Evolutionary conservation across 1,140 invertebrate genomes (phyloP).

Genomic region (Caerostris extrusa): DNA sequence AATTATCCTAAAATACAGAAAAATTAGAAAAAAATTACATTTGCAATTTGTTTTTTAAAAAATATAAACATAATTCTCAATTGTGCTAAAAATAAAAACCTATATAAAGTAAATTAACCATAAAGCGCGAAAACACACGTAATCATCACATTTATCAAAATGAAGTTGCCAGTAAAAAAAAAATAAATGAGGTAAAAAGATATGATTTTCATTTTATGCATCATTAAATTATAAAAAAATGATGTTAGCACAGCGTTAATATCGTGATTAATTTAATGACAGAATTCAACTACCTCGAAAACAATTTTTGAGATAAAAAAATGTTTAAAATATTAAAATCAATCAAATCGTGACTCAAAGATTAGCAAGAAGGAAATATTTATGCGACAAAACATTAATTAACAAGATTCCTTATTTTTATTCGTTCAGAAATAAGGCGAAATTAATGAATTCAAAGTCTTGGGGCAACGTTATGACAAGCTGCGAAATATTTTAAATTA

Average conservation of each 20-base stretch:
- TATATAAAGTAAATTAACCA: no score
- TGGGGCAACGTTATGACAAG: neutral
- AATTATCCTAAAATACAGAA: no score
- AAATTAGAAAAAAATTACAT: no score
- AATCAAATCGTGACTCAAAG: neutral
- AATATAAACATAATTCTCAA: no score
- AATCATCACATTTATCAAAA: neutral
- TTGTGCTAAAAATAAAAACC: no score
- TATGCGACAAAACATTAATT: neutral
- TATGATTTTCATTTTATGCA: neutral
- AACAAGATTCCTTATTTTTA: neutral
- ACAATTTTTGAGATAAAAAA: neutral
- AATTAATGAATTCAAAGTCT: neutral
- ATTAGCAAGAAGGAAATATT: neutral
- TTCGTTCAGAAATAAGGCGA: neutral
- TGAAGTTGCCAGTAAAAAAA: neutral
- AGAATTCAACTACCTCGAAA: neutral
- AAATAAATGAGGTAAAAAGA: neutral
- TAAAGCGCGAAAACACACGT: neutral
- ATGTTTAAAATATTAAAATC: slow-evolving; percentile 9
- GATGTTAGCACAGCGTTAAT: neutral
- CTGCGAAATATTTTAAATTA: neutral
- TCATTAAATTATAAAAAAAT: neutral
- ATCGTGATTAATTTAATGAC: slow-evolving; percentile 1
- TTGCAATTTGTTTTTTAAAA: no score